Conservation (phyloP, 2,888 invertebrate genomes). For the Sarcophaga carnaria region DNA sequence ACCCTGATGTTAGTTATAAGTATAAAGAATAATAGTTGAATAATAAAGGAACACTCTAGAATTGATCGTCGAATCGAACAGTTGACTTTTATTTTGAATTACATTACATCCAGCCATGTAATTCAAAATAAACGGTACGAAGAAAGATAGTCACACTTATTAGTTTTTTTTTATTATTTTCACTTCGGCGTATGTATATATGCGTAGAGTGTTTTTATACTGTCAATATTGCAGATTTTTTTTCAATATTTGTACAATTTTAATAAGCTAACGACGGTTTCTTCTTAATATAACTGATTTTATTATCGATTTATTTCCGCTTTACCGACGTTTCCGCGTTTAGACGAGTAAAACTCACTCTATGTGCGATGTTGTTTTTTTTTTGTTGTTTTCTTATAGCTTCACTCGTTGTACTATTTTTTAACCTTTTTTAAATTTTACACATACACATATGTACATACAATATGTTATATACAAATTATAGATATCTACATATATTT, state of each 20-base stretch:
- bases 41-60: too few relatives aligned
- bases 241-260: slow-evolving; percentile 49
- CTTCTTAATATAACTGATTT: slow-evolving; percentile 18
- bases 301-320: slow-evolving; percentile 38
- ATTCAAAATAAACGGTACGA: slow-evolving; percentile 60
- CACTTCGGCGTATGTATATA: not conserved
- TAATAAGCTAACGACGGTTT: slow-evolving; percentile 47
- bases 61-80: too few relatives aligned
- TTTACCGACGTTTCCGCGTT: slow-evolving; percentile 58
- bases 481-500: slow-evolving; percentile 71
- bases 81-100: too few relatives aligned
- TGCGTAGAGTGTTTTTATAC: slow-evolving; percentile 55
- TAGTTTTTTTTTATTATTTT: slow-evolving; percentile 65
- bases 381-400: slow-evolving; percentile 68
- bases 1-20: too few relatives aligned
- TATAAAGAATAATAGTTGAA: too few relatives aligned
- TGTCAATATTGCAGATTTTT: slow-evolving; percentile 65
- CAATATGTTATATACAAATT: slow-evolving; percentile 44
- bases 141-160: slow-evolving; percentile 77
- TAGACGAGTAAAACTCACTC: slow-evolving; percentile 51
- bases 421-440: slow-evolving; percentile 46
- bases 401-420: slow-evolving; percentile 78
- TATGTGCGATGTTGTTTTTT: slow-evolving; percentile 59
- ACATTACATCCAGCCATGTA: too few relatives aligned
- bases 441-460: slow-evolving; percentile 41